phyloP scores from a whole-genome alignment of 1,140 invertebrate genomes.

The Cydia pomonella region DNA sequence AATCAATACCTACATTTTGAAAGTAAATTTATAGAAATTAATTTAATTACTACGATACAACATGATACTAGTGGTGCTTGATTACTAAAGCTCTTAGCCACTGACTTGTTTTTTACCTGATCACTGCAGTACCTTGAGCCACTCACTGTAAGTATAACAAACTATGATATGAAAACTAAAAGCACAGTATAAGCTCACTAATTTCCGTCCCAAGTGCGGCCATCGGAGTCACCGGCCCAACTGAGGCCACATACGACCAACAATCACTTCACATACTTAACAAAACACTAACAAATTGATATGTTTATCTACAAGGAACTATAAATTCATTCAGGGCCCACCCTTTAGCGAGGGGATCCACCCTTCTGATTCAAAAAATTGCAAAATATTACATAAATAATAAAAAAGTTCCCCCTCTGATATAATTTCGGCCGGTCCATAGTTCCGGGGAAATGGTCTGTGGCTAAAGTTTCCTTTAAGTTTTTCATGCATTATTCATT shows the following conservation, averaged over 20 bases:
- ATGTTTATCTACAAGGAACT: conserved; percentile 79
- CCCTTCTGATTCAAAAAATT: conserved; percentile 77
- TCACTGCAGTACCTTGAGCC: background rate
- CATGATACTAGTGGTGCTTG: too few species aligned
- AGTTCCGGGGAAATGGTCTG: conserved; percentile 73
- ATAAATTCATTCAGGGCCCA: conserved; percentile 77
- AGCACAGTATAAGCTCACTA: conserved; percentile 42
- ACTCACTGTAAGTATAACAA: background rate
- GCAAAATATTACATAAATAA: conserved; percentile 79
- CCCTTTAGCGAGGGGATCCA: conserved; percentile 75
- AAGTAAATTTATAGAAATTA: too few species aligned
- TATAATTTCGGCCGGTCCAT: conserved; percentile 68
- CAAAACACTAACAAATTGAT: conserved; percentile 80
- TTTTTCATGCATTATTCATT: conserved; percentile 69
- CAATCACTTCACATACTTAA: conserved; percentile 76
- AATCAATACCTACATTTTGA: too few species aligned
- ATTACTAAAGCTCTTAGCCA: too few species aligned
- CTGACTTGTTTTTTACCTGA: too few species aligned
- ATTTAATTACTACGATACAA: too few species aligned
- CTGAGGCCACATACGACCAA: conserved; percentile 36
- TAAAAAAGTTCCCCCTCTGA: conserved; percentile 66
- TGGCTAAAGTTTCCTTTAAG: conserved; percentile 51
- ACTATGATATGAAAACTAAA: background rate
- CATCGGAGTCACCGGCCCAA: conserved; percentile 49
- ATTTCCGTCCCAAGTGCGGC: conserved; percentile 50